Conservation (phyloP, 1,140 invertebrate genomes). For the Ceratina japonica region DNA sequence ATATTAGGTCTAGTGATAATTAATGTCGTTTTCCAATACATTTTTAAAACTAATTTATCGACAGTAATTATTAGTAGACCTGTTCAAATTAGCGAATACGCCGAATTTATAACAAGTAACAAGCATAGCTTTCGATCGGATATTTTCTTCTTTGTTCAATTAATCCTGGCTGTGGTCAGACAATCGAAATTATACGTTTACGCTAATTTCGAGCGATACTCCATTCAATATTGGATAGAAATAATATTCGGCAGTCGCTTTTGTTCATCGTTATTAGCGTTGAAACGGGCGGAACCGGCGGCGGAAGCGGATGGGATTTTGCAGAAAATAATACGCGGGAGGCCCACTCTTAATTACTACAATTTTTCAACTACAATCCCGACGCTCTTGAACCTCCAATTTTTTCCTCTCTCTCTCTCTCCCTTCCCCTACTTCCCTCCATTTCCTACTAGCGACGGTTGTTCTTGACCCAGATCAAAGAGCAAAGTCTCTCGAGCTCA, state of each 20-base stretch:
- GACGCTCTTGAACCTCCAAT: not conserved
- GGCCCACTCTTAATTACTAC: not conserved
- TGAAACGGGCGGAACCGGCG: too few species aligned
- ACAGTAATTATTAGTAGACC: too few species aligned
- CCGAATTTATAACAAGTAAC: too few species aligned
- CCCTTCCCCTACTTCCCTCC: not conserved
- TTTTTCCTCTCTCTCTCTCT: not conserved
- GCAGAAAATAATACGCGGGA: not conserved
- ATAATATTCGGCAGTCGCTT: constrained; percentile 6
- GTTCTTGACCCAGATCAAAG: constrained; percentile 7
- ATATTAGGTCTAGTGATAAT: too few species aligned
- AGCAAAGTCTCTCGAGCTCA: not conserved
- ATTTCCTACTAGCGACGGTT: not conserved
- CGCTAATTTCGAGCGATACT: too few species aligned
- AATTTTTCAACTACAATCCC: constrained; percentile 20
- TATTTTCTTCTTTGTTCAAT: too few species aligned
- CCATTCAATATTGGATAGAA: not conserved
- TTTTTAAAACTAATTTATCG: too few species aligned
- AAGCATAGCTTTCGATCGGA: too few species aligned
- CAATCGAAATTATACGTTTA: too few species aligned
- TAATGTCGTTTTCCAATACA: too few species aligned
- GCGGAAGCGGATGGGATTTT: not conserved
- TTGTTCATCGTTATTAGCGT: not conserved
- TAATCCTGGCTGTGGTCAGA: too few species aligned
- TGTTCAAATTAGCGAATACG: too few species aligned